Percentiles rank a stretch among this genome's conserved stretches.
These are phyloP conservation scores for Mellivora capensis DNA, from an alignment of 2,113 vertebrate genomes.

Conservation along the genomic window DNA sequence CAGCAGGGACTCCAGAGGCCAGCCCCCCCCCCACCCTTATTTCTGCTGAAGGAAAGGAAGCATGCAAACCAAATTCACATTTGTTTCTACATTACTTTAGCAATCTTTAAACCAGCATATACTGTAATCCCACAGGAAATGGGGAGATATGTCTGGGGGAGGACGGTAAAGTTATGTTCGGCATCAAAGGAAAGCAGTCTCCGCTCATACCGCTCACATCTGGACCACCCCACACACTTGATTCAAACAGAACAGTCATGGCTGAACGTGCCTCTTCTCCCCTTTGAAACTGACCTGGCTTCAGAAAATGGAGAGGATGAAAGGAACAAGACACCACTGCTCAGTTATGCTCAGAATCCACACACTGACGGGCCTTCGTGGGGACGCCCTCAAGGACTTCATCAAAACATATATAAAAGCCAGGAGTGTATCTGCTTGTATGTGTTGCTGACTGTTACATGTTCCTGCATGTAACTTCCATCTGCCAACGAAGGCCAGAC, in stretches of 20 bases:
- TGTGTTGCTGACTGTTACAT: not conserved
- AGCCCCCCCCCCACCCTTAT: not conserved
- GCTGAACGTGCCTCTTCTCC: not conserved
- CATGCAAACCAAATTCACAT: not conserved
- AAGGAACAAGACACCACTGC: not conserved
- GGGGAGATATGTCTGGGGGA: not conserved
- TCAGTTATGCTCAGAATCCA: not conserved
- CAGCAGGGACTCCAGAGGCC: not conserved
- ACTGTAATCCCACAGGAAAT: not conserved
- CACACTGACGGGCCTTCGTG: not conserved
- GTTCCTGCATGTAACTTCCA: not conserved
- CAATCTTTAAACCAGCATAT: not conserved
- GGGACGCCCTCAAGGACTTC: not conserved
- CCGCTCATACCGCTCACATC: not conserved
- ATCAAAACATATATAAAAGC: not conserved
- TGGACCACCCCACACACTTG: slow-evolving; percentile 54
- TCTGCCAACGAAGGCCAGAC: not conserved
- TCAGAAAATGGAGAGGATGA: not conserved
- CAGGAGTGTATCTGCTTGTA: not conserved
- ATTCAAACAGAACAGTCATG: not conserved
- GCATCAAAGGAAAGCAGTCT: slow-evolving; percentile 18
- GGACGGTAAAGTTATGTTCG: not conserved
- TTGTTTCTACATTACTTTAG: not conserved
- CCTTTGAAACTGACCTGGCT: not conserved
- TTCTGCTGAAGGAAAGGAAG: not conserved